Percentiles rank a stretch among this genome's conserved stretches.
phyloP scores from a whole-genome alignment of 2,888 invertebrate genomes.

The Drosophila imparisetae region DNA sequence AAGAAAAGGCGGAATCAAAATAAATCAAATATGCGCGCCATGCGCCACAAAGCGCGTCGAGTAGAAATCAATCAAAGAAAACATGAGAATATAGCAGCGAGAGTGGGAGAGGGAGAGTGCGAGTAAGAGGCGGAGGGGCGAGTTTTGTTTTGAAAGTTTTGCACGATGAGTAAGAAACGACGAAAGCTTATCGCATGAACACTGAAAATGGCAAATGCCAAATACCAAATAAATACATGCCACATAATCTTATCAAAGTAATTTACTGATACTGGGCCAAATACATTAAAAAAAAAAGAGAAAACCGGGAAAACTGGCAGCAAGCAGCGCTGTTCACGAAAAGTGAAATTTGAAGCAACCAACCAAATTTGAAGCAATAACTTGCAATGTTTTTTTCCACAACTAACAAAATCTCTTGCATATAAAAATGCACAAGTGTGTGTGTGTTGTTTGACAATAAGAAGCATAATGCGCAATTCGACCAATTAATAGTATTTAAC shows the following conservation, averaged over 20 bases:
- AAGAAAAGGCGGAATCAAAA: conserved; percentile 34
- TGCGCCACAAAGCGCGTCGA: conserved; percentile 14
- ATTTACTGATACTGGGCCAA: conserved; percentile 31
- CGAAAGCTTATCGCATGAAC: conserved; percentile 28
- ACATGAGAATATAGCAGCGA: conserved; percentile 4
- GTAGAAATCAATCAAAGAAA: conserved; percentile 45
- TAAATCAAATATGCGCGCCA: conserved; percentile 29
- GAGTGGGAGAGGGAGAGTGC: not conserved
- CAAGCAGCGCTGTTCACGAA: conserved; percentile 31
- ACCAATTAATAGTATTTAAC: conserved; percentile 41
- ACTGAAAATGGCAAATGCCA: conserved; percentile 36
- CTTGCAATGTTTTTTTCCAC: conserved; percentile 40
- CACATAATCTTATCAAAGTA: conserved; percentile 46
- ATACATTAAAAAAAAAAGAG: conserved; percentile 28
- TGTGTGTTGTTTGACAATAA: conserved; percentile 23
- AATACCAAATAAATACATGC: conserved; percentile 30
- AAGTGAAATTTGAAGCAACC: conserved; percentile 70
- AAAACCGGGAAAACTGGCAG: conserved; percentile 51
- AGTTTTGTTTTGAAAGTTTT: conserved; percentile 18
- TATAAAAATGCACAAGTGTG: conserved; percentile 7
- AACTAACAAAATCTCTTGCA: conserved; percentile 25
- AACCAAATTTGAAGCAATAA: conserved; percentile 24
- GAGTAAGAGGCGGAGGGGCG: not conserved
- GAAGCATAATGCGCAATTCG: conserved; percentile 33
- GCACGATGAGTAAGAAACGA: conserved; percentile 54